These are phyloP conservation scores for Diglossa brunneiventris DNA, from an alignment of 2,113 vertebrate genomes.

Conservation along the genomic window DNA sequence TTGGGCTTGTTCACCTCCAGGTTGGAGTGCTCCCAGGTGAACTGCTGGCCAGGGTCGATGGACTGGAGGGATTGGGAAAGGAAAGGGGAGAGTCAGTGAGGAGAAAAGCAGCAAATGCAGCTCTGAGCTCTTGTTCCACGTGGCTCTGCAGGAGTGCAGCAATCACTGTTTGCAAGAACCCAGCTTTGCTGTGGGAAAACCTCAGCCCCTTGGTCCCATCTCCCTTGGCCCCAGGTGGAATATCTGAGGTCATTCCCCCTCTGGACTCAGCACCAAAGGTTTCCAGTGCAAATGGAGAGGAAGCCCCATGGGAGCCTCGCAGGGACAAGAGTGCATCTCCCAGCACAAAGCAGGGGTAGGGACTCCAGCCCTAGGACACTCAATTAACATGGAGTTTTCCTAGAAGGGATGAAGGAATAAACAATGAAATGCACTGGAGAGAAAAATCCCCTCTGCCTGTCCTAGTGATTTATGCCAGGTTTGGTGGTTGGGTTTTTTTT, in stretches of 20 bases:
- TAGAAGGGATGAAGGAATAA: neutral
- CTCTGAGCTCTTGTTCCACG: rapidly evolving
- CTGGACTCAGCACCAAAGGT: rapidly evolving
- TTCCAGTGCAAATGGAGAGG: neutral
- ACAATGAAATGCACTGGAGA: neutral
- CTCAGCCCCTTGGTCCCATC: neutral
- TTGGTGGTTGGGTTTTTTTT: neutral
- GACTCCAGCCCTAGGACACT: neutral
- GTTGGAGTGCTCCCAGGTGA: constrained; percentile 99
- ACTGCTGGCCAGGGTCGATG: constrained; percentile 98
- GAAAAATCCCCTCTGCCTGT: neutral
- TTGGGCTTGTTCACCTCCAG: constrained; percentile 98
- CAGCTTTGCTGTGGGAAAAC: neutral
- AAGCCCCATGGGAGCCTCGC: rapidly evolving
- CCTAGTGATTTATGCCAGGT: constrained; percentile 31
- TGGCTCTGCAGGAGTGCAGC: rapidly evolving
- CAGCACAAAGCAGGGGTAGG: neutral
- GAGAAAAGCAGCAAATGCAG: neutral
- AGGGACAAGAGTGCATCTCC: neutral
- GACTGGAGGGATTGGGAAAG: constrained; percentile 74
- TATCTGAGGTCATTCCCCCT: neutral
- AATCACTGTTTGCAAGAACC: rapidly evolving
- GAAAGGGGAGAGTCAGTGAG: neutral
- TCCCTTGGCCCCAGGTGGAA: neutral
- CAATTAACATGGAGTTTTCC: neutral